phyloP scores from a whole-genome alignment of 2,113 vertebrate genomes.

The Tiliqua scincoides region DNA sequence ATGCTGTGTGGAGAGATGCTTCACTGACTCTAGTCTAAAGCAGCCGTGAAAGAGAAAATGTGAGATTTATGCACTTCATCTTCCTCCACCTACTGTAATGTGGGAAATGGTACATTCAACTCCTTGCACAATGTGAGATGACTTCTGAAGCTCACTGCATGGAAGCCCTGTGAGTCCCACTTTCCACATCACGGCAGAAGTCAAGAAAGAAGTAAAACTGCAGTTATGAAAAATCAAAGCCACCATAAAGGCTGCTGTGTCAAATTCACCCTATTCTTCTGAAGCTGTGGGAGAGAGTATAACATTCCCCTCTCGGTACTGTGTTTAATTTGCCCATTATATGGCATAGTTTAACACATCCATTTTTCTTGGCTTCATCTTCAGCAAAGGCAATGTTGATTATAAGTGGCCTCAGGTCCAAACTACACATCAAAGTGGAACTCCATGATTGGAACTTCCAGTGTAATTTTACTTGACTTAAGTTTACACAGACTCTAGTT shows the following conservation, averaged over 20 bases:
- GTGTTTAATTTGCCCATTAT: neutral
- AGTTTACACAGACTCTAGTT: no score
- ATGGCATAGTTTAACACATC: accelerated
- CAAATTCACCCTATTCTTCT: neutral
- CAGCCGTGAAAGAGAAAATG: neutral
- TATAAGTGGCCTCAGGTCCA: neutral
- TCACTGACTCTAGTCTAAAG: neutral
- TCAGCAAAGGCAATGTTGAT: neutral
- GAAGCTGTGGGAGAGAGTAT: accelerated
- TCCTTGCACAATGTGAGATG: neutral
- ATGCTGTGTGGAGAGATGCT: neutral
- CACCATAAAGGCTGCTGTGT: neutral
- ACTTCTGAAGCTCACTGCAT: neutral
- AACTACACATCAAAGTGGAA: no score
- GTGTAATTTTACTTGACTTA: no score
- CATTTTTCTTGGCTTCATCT: neutral
- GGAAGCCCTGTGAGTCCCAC: neutral
- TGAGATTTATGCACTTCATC: neutral
- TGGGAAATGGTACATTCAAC: neutral
- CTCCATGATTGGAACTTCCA: no score
- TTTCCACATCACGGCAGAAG: neutral
- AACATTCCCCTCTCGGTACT: conserved; percentile 9
- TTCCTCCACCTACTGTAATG: neutral
- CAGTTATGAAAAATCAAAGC: neutral
- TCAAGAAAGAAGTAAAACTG: neutral